phyloP scores from a whole-genome alignment of 2,113 vertebrate species.

The Eclectus roratus region DNA sequence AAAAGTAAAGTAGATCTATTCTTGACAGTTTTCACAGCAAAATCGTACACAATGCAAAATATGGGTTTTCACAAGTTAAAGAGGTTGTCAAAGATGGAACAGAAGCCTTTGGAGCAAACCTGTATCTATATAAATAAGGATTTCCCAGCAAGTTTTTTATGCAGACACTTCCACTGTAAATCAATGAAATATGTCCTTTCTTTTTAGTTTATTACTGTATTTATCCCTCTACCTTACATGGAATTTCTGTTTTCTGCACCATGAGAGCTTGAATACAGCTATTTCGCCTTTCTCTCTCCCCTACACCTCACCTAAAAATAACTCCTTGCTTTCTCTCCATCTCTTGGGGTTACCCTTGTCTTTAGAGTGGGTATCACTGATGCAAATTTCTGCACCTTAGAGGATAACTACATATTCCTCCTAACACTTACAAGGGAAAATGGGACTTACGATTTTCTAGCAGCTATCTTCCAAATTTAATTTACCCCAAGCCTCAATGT shows the following conservation, averaged over 20 bases:
- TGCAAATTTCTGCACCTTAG: constrained; percentile 53
- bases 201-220: not conserved
- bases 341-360: constrained; percentile 29
- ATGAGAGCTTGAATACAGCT: not conserved
- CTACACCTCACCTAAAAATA: constrained; percentile 2
- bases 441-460: not conserved
- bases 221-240: not conserved
- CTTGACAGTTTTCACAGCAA: not conserved
- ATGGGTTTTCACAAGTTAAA: not conserved
- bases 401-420: constrained; percentile 40
- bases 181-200: not conserved
- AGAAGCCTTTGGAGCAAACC: not conserved
- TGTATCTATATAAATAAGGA: not conserved
- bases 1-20: not conserved
- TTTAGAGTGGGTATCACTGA: constrained; percentile 35
- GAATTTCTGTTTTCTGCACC: not conserved
- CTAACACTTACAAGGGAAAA: constrained; percentile 31
- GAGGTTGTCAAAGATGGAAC: not conserved
- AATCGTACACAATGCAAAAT: not conserved
- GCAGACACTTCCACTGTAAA: not conserved
- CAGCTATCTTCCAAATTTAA: constrained; percentile 53
- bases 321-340: not conserved
- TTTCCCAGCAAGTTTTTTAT: not conserved
- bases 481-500: constrained; percentile 43
- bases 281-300: not conserved